Evolutionary conservation across 2,888 invertebrate species (phyloP).

Genomic region (Drosophila tripunctata): DNA sequence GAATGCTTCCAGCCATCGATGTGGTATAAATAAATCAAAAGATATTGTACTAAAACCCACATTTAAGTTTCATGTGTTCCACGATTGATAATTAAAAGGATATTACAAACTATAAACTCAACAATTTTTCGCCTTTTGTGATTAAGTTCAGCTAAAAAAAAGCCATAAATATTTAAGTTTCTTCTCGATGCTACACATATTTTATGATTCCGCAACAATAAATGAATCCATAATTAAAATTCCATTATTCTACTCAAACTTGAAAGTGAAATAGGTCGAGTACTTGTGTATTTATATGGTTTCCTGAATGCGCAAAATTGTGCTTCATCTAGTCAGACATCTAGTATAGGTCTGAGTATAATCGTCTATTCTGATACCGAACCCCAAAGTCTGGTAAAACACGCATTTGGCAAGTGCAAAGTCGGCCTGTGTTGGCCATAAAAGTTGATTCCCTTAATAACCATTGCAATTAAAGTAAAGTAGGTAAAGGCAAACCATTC

Average conservation of each 20-base stretch:
- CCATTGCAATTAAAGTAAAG: conserved; percentile 68
- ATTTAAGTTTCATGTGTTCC: no score
- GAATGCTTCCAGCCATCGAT: no score
- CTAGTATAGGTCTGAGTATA: conserved; percentile 11
- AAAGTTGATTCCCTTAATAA: conserved; percentile 69
- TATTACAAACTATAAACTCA: no score
- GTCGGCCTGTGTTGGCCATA: conserved; percentile 65
- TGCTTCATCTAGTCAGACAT: conserved; percentile 36
- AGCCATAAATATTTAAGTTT: conserved; percentile 12
- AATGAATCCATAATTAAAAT: conserved; percentile 14
- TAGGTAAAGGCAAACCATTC: conserved; percentile 52
- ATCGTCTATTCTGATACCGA: conserved; percentile 13
- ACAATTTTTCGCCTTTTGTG: no score
- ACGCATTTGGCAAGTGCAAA: conserved; percentile 72
- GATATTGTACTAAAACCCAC: no score
- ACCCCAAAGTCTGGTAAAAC: conserved; percentile 47
- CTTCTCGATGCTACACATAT: not conserved
- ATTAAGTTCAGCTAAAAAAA: not conserved
- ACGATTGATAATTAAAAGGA: no score
- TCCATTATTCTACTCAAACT: not conserved
- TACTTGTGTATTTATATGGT: conserved; percentile 29
- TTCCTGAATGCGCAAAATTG: conserved; percentile 37
- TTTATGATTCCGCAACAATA: conserved; percentile 19
- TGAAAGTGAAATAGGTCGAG: not conserved
- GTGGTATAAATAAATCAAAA: no score